Percentiles rank a stretch among this genome's conserved stretches.
These are phyloP conservation scores for Ectropis grisescens DNA, from an alignment of 1,140 invertebrate genomes.

Conservation along the genomic window DNA sequence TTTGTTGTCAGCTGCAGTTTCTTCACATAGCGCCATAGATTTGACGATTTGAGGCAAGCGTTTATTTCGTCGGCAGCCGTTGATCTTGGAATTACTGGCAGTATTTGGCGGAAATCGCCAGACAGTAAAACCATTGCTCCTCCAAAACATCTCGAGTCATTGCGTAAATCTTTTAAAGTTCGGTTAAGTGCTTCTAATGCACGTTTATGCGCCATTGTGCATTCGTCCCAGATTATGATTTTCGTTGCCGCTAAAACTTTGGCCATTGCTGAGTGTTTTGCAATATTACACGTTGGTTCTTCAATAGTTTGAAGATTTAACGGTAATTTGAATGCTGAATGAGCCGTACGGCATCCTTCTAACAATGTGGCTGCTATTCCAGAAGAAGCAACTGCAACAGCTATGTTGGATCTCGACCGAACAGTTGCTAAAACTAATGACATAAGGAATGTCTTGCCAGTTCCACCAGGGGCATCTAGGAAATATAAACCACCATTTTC, in stretches of 20 bases:
- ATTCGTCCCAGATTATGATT: no score
- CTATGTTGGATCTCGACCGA: constrained; percentile 18
- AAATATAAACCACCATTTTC: constrained; percentile 33
- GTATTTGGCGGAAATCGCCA: constrained; percentile 69
- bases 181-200: no score
- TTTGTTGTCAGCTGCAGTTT: constrained; percentile 5
- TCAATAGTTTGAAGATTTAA: no score
- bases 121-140: constrained; percentile 42
- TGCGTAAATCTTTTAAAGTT: no score
- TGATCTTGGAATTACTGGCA: constrained; percentile 57
- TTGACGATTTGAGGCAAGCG: constrained; percentile 33
- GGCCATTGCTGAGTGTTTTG: no score
- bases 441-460: constrained; percentile 49
- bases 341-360: constrained; percentile 59
- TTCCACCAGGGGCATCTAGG: constrained; percentile 54
- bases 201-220: constrained; percentile 46
- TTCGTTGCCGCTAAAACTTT: constrained; percentile 44
- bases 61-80: constrained; percentile 62
- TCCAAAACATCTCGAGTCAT: constrained; percentile 19
- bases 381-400: no score
- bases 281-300: no score
- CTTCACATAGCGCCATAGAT: constrained; percentile 32
- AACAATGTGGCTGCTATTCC: no score
- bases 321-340: no score
- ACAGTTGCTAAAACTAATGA: no score